phyloP scores from a whole-genome alignment of 2,113 vertebrate species.

The Sinosuthora webbiana region DNA sequence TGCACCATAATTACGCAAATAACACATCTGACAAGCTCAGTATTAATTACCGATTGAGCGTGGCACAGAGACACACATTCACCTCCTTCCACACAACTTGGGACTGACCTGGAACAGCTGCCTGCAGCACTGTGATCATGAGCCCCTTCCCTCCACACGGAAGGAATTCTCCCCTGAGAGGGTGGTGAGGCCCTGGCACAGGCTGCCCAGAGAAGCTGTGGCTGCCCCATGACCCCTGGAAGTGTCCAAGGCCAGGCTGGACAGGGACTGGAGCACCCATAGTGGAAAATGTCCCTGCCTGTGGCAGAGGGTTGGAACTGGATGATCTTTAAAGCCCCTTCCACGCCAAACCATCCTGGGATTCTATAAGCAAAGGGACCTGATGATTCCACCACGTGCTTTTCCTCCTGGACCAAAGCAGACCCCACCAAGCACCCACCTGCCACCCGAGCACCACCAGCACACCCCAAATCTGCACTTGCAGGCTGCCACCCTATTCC shows the following conservation, averaged over 20 bases:
- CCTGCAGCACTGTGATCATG: background rate
- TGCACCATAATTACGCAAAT: background rate
- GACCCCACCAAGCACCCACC: rapidly evolving
- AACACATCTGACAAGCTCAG: background rate
- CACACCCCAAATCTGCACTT: background rate
- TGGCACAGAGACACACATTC: background rate
- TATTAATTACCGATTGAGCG: background rate
- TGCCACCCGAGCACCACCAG: background rate
- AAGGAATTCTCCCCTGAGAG: background rate
- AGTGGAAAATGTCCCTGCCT: background rate
- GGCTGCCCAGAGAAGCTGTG: background rate
- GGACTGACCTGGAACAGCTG: background rate
- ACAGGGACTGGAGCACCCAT: rapidly evolving
- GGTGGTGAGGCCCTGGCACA: background rate
- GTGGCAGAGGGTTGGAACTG: background rate
- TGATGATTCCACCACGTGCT: rapidly evolving
- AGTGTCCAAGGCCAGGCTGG: background rate
- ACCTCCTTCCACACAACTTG: background rate
- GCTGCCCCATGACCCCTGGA: background rate
- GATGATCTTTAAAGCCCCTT: background rate
- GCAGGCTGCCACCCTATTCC: background rate
- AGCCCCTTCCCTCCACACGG: rapidly evolving
- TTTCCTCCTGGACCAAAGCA: background rate
- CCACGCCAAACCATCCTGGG: background rate
- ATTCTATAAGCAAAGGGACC: background rate